phyloP scores from a whole-genome alignment of 2,797 vertebrate genomes.

The Sebastes diploproa region DNA sequence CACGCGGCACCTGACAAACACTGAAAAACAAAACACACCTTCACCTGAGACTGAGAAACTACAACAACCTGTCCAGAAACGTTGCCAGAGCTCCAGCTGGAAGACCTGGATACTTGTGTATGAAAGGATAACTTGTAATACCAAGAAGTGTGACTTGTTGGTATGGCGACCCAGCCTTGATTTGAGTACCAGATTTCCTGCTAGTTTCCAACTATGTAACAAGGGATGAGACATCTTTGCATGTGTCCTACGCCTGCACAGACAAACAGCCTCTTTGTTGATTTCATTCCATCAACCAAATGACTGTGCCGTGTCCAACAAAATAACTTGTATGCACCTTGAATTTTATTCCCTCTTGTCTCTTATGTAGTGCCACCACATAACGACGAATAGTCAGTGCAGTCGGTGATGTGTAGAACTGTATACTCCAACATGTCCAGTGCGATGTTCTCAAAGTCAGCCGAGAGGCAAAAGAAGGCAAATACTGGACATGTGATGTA shows the following conservation, averaged over 20 bases:
- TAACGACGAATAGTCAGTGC: conserved; percentile 29
- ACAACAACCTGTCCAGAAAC: conserved; percentile 25
- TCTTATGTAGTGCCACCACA: conserved; percentile 44
- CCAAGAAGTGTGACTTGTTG: conserved; percentile 19
- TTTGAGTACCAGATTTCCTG: conserved; percentile 66
- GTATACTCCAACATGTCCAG: conserved; percentile 23
- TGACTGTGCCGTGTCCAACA: conserved; percentile 26
- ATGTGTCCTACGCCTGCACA: conserved; percentile 55
- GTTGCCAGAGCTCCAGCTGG: conserved; percentile 5
- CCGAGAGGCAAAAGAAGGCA: not conserved
- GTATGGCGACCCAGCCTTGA: conserved; percentile 70
- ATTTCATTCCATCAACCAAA: conserved; percentile 21
- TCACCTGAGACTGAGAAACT: conserved; percentile 39
- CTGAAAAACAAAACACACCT: not conserved
- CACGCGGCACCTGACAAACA: conserved; percentile 44
- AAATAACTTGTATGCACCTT: conserved; percentile 58
- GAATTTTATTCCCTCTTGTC: conserved; percentile 32
- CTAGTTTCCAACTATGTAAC: conserved; percentile 22
- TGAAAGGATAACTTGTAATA: conserved; percentile 74
- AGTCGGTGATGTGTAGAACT: conserved; percentile 44
- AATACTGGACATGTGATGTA: conserved; percentile 33
- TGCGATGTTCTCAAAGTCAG: conserved; percentile 2
- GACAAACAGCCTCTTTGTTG: conserved; percentile 27
- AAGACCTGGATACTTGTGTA: conserved; percentile 69
- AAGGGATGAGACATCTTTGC: conserved; percentile 48